These are phyloP conservation scores for Macroramphosus scolopax DNA, from an alignment of 2,797 vertebrate species.

Conservation along the genomic window DNA sequence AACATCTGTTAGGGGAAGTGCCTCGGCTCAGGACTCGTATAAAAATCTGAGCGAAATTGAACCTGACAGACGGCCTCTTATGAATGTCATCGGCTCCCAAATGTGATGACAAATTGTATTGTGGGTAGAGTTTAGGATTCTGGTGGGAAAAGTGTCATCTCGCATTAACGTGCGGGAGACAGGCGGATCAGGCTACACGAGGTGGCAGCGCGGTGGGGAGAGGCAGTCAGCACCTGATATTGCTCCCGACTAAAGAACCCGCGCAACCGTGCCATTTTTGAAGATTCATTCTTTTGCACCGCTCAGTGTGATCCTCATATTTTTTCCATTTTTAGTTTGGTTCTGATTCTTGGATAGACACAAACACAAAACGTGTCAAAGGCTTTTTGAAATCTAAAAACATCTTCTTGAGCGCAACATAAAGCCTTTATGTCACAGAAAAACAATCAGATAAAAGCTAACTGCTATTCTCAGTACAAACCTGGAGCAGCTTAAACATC, in stretches of 20 bases:
- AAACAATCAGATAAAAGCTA: conserved; percentile 42
- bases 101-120: conserved; percentile 71
- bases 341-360: not conserved
- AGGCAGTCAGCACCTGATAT: conserved; percentile 47
- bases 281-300: conserved; percentile 10
- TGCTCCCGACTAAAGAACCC: conserved; percentile 34
- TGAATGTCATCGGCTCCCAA: conserved; percentile 65
- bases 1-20: conserved; percentile 55
- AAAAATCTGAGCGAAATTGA: conserved; percentile 64
- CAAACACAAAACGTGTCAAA: conserved; percentile 3
- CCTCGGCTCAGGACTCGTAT: conserved; percentile 43
- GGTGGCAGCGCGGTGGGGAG: conserved; percentile 67
- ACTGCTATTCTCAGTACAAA: conserved; percentile 30
- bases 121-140: conserved; percentile 69
- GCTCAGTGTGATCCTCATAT: conserved; percentile 16
- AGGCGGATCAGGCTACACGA: conserved; percentile 68
- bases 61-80: conserved; percentile 69
- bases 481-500: conserved; percentile 26
- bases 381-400: conserved; percentile 10
- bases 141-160: conserved; percentile 72
- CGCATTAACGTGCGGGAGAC: conserved; percentile 68
- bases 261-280: conserved; percentile 23
- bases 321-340: conserved; percentile 21
- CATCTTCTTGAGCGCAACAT: conserved; percentile 9
- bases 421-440: too few species aligned